These are phyloP conservation scores for Drosophila bocki DNA, from an alignment of 1,140 invertebrate genomes.

Conservation along the genomic window DNA sequence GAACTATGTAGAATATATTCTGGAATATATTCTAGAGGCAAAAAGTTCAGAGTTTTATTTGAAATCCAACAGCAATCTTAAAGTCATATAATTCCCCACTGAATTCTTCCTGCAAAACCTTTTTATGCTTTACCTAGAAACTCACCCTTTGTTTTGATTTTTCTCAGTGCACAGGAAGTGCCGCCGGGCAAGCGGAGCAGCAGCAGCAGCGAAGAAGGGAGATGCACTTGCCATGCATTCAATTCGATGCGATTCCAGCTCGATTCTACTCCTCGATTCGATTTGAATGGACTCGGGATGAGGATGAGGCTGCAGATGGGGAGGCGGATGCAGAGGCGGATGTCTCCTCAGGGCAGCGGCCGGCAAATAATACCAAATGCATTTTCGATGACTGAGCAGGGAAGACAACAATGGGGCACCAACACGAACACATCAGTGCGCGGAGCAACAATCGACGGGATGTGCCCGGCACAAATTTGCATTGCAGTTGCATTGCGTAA, in stretches of 20 bases:
- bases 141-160: not conserved
- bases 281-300: constrained; percentile 40
- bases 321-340: constrained; percentile 24
- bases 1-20: not conserved
- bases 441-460: constrained; percentile 23
- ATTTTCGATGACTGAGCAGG: constrained; percentile 56
- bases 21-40: no score
- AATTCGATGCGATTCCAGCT: constrained; percentile 61
- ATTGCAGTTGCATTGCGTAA: constrained; percentile 61
- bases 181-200: not conserved
- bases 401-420: constrained; percentile 16
- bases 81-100: no score
- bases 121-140: not conserved
- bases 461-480: constrained; percentile 29
- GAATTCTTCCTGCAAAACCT: not conserved
- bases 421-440: not conserved
- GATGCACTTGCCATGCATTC: constrained; percentile 50
- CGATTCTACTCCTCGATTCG: constrained; percentile 44
- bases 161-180: constrained; percentile 28
- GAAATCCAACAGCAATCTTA: no score
- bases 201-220: constrained; percentile 1
- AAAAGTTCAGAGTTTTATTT: no score
- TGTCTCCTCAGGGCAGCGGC: constrained; percentile 52
- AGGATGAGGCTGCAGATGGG: constrained; percentile 2
- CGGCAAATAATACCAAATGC: constrained; percentile 68